A percentile compares a stretch with the other conserved stretches of the same genome.
These are phyloP conservation scores for Echeneis naucrates DNA, from an alignment of 2,797 vertebrate species.

Conservation along the genomic window DNA sequence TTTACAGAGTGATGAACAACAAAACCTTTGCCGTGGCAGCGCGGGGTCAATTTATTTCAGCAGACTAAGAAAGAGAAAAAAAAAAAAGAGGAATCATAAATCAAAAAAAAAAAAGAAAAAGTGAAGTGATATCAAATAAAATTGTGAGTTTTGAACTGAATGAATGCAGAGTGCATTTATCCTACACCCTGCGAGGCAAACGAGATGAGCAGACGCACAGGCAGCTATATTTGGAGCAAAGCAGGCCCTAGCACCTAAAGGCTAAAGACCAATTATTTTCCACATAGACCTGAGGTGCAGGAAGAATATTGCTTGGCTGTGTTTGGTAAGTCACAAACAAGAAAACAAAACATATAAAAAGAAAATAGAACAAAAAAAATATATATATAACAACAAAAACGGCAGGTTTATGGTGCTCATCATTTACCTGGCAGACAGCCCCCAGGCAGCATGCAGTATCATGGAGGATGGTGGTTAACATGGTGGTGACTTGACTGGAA, in stretches of 20 bases:
- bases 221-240: conserved; percentile 73
- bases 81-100: conserved; percentile 29
- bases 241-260: conserved; percentile 68
- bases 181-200: conserved; percentile 62
- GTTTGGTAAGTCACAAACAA: conserved; percentile 62
- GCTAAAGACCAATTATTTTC: conserved; percentile 78
- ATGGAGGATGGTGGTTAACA: conserved; percentile 73
- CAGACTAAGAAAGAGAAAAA: conserved; percentile 19
- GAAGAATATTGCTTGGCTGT: conserved; percentile 57
- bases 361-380: not conserved
- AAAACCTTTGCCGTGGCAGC: conserved; percentile 33
- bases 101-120: conserved; percentile 37
- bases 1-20: conserved; percentile 58
- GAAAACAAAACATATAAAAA: not conserved
- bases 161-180: conserved; percentile 62
- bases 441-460: conserved; percentile 71
- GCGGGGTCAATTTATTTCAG: conserved; percentile 50
- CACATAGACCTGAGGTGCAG: conserved; percentile 63
- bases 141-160: conserved; percentile 50
- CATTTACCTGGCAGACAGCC: conserved; percentile 69
- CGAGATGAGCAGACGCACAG: conserved; percentile 65
- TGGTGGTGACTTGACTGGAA: conserved; percentile 74
- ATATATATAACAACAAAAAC: no score
- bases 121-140: conserved; percentile 49
- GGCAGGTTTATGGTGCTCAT: conserved; percentile 51